These are phyloP conservation scores for Drosophila anceps DNA, from an alignment of 2,888 invertebrate genomes.

Conservation along the genomic window DNA sequence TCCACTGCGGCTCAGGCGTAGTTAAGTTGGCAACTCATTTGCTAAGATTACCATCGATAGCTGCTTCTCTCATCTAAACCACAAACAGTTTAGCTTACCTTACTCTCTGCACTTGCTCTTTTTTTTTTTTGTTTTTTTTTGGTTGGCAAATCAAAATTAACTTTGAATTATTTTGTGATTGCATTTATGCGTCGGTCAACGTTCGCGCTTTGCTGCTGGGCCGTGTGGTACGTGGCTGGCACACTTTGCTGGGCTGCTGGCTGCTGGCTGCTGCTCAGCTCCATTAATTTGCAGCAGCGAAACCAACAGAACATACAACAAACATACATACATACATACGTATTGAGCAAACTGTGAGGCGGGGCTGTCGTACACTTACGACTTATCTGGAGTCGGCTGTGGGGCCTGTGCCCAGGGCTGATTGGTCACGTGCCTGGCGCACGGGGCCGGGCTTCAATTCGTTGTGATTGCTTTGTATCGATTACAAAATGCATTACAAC, in stretches of 20 bases:
- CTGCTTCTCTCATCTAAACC: not conserved
- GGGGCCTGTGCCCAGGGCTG: slow-evolving; percentile 33
- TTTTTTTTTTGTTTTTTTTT: no score
- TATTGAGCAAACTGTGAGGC: slow-evolving; percentile 21
- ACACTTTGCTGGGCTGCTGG: no score
- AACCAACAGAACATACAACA: slow-evolving; percentile 4
- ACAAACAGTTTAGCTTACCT: not conserved
- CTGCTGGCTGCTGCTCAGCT: slow-evolving; percentile 13
- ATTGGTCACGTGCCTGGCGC: slow-evolving; percentile 72
- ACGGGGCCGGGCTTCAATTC: slow-evolving; percentile 62
- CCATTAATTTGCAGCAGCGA: slow-evolving; percentile 51
- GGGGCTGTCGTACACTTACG: slow-evolving; percentile 21
- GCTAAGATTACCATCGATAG: no score
- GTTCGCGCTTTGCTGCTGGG: not conserved
- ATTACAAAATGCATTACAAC: slow-evolving; percentile 81
- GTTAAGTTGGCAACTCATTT: no score
- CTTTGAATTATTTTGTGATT: slow-evolving; percentile 63
- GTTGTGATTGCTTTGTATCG: slow-evolving; percentile 81
- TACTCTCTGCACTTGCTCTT: not conserved
- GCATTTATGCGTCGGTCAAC: slow-evolving; percentile 46
- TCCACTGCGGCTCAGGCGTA: not conserved
- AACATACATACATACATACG: not conserved
- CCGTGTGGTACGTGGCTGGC: slow-evolving; percentile 45
- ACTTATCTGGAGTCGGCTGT: slow-evolving; percentile 18
- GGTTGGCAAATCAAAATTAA: slow-evolving; percentile 39